Conservation (phyloP, 2,113 vertebrate genomes). For the Pygathrix nemaeus region DNA sequence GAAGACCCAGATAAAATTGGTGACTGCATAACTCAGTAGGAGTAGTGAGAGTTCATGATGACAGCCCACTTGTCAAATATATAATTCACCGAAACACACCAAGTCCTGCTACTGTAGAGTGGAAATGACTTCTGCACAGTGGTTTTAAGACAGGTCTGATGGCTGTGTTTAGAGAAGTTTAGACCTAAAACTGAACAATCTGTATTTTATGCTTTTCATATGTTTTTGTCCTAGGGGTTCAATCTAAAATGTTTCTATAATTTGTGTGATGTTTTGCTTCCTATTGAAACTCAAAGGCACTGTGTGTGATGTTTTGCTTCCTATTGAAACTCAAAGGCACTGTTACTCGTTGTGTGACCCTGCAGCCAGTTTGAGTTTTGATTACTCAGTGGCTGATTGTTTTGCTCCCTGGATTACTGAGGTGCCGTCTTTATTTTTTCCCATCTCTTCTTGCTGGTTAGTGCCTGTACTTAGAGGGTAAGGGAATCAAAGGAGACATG, state of each 20-base stretch:
- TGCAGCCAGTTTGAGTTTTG: background rate
- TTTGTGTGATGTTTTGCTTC: background rate
- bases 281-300: no score
- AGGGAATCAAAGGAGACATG: background rate
- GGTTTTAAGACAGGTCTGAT: background rate
- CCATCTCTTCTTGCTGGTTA: background rate
- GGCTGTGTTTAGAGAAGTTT: background rate
- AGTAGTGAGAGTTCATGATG: background rate
- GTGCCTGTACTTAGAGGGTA: background rate
- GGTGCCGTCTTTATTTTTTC: background rate
- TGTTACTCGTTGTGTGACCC: background rate
- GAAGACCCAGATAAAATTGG: constrained; percentile 90
- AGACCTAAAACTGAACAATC: background rate
- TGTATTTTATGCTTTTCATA: background rate
- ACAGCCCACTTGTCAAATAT: background rate
- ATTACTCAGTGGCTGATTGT: background rate
- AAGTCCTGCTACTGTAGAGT: background rate
- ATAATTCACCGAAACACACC: background rate
- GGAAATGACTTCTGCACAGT: background rate
- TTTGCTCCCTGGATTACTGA: background rate
- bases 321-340: background rate
- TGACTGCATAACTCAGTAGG: constrained; percentile 90
- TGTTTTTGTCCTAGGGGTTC: background rate
- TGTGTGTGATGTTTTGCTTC: background rate
- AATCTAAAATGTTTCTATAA: background rate